These are phyloP conservation scores for Oegoconia quadripuncta DNA, from an alignment of 2,888 invertebrate species.

Conservation along the genomic window DNA sequence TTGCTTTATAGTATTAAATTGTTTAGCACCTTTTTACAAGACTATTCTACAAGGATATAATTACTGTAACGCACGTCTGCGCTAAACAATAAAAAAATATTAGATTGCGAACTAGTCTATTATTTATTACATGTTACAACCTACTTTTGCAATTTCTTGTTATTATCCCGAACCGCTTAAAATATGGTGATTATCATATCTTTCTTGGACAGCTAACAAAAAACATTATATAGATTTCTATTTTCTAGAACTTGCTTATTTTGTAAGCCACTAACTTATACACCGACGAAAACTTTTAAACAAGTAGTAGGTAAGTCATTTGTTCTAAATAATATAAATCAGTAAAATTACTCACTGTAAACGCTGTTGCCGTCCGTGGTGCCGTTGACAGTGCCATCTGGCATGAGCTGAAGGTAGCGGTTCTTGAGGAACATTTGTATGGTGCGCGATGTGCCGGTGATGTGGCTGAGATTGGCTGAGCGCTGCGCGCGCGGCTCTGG, in stretches of 20 bases:
- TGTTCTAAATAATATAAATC: too few relatives aligned
- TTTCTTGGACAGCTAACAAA: neutral
- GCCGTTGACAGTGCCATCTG: slow-evolving; percentile 92
- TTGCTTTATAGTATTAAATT: too few relatives aligned
- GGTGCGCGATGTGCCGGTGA: slow-evolving; percentile 87
- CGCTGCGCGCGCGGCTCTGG: slow-evolving; percentile 84
- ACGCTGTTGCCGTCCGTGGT: slow-evolving; percentile 88
- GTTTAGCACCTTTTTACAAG: too few relatives aligned
- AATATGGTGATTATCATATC: neutral
- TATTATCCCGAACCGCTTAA: slow-evolving; percentile 4
- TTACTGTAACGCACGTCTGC: too few relatives aligned
- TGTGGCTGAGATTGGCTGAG: slow-evolving; percentile 89
- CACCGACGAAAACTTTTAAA: too few relatives aligned
- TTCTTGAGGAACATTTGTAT: slow-evolving; percentile 92
- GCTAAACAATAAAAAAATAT: slow-evolving; percentile 27
- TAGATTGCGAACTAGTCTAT: slow-evolving; percentile 10
- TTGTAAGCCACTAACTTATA: too few relatives aligned
- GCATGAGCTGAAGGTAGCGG: slow-evolving; percentile 88
- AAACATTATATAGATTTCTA: neutral
- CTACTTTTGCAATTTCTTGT: slow-evolving; percentile 1
- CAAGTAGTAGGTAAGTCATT: too few relatives aligned
- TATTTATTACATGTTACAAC: slow-evolving; percentile 5
- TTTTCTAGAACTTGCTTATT: neutral
- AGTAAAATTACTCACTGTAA: slow-evolving; percentile 84
- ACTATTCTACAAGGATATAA: too few relatives aligned